A percentile compares a stretch with the other conserved stretches of the same genome.
Conservation (phyloP, 2,797 vertebrate species). For the Enteromius argenteus region DNA sequence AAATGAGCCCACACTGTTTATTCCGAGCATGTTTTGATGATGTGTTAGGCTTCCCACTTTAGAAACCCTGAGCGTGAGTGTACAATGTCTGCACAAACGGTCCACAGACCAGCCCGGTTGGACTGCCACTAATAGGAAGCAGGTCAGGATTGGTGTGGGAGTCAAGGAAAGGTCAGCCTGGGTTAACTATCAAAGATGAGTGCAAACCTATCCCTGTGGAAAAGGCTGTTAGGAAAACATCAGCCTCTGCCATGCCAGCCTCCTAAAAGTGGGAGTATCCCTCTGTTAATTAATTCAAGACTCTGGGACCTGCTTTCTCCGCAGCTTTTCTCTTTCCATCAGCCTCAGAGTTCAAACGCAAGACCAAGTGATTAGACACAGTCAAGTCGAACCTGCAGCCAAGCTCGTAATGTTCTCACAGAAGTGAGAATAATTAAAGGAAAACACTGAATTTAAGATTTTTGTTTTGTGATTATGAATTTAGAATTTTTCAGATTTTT, state of each 20-base stretch:
- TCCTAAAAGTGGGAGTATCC: conserved; percentile 79
- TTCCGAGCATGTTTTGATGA: conserved; percentile 39
- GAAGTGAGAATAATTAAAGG: neutral
- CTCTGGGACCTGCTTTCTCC: conserved; percentile 63
- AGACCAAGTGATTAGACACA: conserved; percentile 59
- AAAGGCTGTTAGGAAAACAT: conserved; percentile 81
- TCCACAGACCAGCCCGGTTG: conserved; percentile 65
- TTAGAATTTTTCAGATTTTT: neutral
- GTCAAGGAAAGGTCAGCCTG: conserved; percentile 75
- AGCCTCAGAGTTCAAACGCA: conserved; percentile 60
- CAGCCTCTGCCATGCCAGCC: conserved; percentile 76
- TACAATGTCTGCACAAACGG: conserved; percentile 27
- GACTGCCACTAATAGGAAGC: conserved; percentile 83
- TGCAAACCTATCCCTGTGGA: conserved; percentile 85
- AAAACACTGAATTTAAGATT: neutral
- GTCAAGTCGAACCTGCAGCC: conserved; percentile 41
- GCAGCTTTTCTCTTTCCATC: conserved; percentile 51
- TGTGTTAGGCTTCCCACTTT: conserved; percentile 44
- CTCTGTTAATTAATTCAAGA: conserved; percentile 84
- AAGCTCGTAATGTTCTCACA: conserved; percentile 5
- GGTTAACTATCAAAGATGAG: conserved; percentile 88
- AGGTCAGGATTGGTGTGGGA: conserved; percentile 79
- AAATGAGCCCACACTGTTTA: conserved; percentile 36
- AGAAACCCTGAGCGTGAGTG: conserved; percentile 34
- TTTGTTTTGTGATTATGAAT: too few relatives aligned